Evolutionary conservation across 2,888 invertebrate genomes (phyloP).

Genomic region (Ormyrus pomaceus): DNA sequence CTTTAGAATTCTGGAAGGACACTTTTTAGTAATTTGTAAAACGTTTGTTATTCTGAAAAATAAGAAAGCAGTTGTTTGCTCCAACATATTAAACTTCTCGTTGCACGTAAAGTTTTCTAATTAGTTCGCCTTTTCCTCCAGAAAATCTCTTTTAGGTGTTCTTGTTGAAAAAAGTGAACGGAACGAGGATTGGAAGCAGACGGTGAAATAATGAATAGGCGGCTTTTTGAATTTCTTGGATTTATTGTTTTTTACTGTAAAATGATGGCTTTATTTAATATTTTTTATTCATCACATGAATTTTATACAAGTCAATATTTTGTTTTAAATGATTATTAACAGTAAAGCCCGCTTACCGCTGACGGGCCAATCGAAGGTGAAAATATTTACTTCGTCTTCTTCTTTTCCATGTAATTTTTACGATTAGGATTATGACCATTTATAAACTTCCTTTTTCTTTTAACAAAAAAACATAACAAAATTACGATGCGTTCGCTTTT

Average conservation of each 20-base stretch:
- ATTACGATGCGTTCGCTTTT: slow-evolving; percentile 14
- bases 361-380: slow-evolving; percentile 34
- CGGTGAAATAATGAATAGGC: too few species aligned
- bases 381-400: slow-evolving; percentile 35
- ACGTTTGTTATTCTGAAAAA: too few species aligned
- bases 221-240: too few species aligned
- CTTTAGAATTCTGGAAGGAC: too few species aligned
- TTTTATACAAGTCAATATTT: slow-evolving; percentile 50
- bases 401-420: slow-evolving; percentile 3
- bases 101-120: too few species aligned
- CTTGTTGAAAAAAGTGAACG: background rate
- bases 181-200: too few species aligned
- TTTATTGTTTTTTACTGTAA: slow-evolving; percentile 35
- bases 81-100: too few species aligned
- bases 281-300: slow-evolving; percentile 48
- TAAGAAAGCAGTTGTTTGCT: too few species aligned
- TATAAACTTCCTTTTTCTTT: slow-evolving; percentile 26
- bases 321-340: slow-evolving; percentile 35
- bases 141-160: background rate
- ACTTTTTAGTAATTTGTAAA: too few species aligned
- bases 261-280: slow-evolving; percentile 49
- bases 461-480: slow-evolving; percentile 34
- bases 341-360: slow-evolving; percentile 28
- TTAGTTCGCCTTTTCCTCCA: background rate
- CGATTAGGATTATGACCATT: slow-evolving; percentile 30